Evolutionary conservation across 1,140 invertebrate genomes (phyloP).

Genomic region (Monochamus saltuarius): DNA sequence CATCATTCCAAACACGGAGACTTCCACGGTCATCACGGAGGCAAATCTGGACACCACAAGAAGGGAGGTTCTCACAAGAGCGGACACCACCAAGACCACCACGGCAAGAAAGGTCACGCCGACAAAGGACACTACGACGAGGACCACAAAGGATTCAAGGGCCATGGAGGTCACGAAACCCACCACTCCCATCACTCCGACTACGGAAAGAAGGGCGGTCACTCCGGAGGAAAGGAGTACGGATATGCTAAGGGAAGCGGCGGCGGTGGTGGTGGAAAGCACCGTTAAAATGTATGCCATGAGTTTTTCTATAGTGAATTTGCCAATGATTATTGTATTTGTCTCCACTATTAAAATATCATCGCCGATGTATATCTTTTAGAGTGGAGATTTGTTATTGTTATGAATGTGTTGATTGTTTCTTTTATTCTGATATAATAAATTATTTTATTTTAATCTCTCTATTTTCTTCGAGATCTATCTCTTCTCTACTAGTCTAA

Average conservation of each 20-base stretch:
- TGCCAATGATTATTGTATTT: too few species aligned
- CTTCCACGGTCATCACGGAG: slow-evolving; percentile 67
- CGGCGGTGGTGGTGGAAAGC: slow-evolving; percentile 7
- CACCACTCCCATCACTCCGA: slow-evolving; percentile 66
- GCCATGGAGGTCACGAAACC: slow-evolving; percentile 65
- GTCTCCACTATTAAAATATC: too few species aligned
- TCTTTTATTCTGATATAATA: too few species aligned
- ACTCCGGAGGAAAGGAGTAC: slow-evolving; percentile 63
- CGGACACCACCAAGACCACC: slow-evolving; percentile 63
- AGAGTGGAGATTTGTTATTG: too few species aligned
- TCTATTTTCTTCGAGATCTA: too few species aligned
- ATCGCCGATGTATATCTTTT: too few species aligned
- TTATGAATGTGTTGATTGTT: too few species aligned
- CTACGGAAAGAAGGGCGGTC: slow-evolving; percentile 67
- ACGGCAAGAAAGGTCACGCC: slow-evolving; percentile 67
- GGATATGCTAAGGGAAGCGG: slow-evolving; percentile 43
- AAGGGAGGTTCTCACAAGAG: slow-evolving; percentile 73
- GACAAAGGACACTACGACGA: slow-evolving; percentile 73
- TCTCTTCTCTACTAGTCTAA: too few species aligned
- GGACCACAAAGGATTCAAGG: slow-evolving; percentile 73
- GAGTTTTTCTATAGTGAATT: too few species aligned
- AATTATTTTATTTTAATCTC: too few species aligned
- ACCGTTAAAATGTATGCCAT: not conserved
- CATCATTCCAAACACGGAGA: slow-evolving; percentile 73
- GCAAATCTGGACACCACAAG: slow-evolving; percentile 65